Evolutionary conservation across 2,113 vertebrate genomes (phyloP), one percentile per base, ranked within the genome.

Genomic region (Eonycteris spelaea): DNA sequence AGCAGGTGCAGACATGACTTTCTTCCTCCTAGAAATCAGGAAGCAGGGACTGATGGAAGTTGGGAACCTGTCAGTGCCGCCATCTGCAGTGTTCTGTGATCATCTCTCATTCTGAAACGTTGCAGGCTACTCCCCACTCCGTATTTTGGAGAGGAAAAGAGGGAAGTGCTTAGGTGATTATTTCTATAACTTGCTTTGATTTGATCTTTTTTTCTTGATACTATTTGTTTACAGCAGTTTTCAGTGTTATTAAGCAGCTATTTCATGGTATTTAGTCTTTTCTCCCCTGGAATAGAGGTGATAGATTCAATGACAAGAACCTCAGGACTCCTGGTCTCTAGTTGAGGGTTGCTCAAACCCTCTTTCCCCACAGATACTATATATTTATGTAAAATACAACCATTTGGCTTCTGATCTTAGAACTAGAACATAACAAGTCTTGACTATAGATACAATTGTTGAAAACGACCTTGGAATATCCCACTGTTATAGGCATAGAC

Each of bases 391-490:
- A 87, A 90, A 95, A 80, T 84, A 68, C 68, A 57, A 83, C 40
- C 19, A 40, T 53, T 80, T 91, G 21, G 18, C 35, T 16, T 96
- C 11, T 79, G 53, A 13, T 70, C 13, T 89, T 96, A 94, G 65
- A 94, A 83, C 3, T 45, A 77, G 79, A 53, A 7, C 51, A 73
- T 80, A 45, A n/a, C 87, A 51, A 65, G 16, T 83, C 33, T 88
- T 94, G 77, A 88, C 85, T 93, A 48, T 14, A 55, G 51, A 91
- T 40, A 95, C 48, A 94, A 18, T 71, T 48, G 33, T 90, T 95
- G 57, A 84, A 95, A 96, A 95, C 87, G 74, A 93, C 88, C 77
- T 96, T 87, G 87, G 87, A 88, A 63, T 94, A 85, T 92, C 18
- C 86, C 26, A 93, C 30, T 77, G 65, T 77, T 93, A 82, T 13